phyloP scores from a whole-genome alignment of 2,797 vertebrate species.

The Coilia nasus region DNA sequence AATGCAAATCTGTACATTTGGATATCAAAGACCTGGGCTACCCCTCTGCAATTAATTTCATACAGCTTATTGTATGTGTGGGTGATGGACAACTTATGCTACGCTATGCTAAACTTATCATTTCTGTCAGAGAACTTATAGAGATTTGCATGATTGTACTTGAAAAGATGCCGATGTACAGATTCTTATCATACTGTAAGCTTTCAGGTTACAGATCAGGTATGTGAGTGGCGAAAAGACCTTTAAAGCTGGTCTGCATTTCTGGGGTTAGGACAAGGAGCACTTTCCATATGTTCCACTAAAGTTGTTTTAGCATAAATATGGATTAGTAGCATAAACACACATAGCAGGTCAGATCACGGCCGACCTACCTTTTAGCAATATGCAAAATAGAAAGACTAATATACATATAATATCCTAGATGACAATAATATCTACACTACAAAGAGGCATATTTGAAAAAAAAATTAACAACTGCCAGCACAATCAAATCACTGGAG shows the following conservation, averaged over 20 bases:
- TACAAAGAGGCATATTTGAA: neutral
- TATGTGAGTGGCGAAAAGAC: neutral
- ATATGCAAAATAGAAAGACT: conserved; percentile 69
- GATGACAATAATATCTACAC: neutral
- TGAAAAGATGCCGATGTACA: neutral
- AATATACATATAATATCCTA: neutral
- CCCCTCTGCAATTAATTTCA: neutral
- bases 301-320: too few species aligned
- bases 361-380: conserved; percentile 52
- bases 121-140: neutral
- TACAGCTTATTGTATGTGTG: neutral
- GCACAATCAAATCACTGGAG: too few species aligned
- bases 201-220: neutral
- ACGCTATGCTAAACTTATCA: neutral
- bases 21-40: conserved; percentile 9
- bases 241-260: too few species aligned
- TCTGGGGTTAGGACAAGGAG: too few species aligned
- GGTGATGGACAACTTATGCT: neutral
- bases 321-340: too few species aligned
- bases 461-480: too few species aligned
- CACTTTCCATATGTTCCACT: too few species aligned
- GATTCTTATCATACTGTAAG: neutral
- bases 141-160: neutral
- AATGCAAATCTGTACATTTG: conserved; percentile 25
- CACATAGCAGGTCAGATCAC: conserved; percentile 43